Conservation (phyloP, 2,797 vertebrate genomes). For the Dromococcyx pavoninus region DNA sequence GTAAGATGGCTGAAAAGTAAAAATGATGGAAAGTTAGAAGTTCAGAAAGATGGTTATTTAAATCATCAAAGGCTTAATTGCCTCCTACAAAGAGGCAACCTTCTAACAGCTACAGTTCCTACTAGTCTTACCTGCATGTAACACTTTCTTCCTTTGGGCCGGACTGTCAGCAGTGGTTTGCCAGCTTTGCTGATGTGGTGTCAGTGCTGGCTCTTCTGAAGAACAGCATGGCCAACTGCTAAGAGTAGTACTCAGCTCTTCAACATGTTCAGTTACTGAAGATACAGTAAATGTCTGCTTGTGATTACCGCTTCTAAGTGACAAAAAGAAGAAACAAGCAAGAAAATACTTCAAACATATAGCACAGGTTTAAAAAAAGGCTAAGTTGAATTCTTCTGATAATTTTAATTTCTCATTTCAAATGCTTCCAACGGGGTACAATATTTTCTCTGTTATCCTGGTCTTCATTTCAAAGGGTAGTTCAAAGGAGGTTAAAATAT, state of each 20-base stretch:
- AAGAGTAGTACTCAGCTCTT: not conserved
- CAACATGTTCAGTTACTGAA: not conserved
- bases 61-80: not conserved
- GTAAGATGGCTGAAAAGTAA: not conserved
- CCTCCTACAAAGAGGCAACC: fast-evolving
- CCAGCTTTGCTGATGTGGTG: not conserved
- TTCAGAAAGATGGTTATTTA: not conserved
- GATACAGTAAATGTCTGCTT: not conserved
- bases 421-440: not conserved
- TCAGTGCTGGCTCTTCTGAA: not conserved
- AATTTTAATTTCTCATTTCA: not conserved
- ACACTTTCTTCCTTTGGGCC: slow-evolving; percentile 37
- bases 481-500: not conserved
- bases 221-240: not conserved
- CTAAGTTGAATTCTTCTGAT: not conserved
- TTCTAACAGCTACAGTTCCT: not conserved
- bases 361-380: not conserved
- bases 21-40: not conserved
- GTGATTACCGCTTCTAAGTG: not conserved
- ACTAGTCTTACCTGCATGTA: slow-evolving; percentile 62
- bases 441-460: not conserved
- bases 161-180: not conserved
- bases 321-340: not conserved
- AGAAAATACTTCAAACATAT: not conserved
- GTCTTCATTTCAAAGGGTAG: not conserved